These are phyloP conservation scores for Nasonia longicornis DNA, from an alignment of 1,140 invertebrate species.

Conservation along the genomic window DNA sequence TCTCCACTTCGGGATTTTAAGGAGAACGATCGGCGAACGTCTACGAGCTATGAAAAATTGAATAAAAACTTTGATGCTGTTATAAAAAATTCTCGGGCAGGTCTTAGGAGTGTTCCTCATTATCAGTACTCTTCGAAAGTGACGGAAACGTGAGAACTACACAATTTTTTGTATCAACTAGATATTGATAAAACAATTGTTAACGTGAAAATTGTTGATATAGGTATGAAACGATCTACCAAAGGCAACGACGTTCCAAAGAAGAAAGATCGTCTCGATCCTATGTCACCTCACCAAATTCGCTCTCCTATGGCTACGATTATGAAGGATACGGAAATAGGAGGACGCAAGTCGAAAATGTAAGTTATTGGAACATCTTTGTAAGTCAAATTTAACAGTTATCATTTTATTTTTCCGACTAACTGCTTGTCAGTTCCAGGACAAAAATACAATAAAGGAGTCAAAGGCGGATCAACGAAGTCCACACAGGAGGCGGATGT, in stretches of 20 bases:
- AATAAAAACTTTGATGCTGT: conserved; percentile 7
- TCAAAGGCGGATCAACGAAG: neutral
- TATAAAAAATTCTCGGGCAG: neutral
- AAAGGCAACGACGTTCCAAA: conserved; percentile 47
- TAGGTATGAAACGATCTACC: conserved; percentile 54
- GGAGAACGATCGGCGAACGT: conserved; percentile 19
- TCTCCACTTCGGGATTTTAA: neutral
- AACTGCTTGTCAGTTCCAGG: neutral
- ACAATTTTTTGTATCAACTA: neutral
- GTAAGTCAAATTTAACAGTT: neutral
- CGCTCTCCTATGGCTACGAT: conserved; percentile 10
- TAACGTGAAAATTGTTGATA: neutral
- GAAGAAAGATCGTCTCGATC: conserved; percentile 47
- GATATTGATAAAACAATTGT: neutral
- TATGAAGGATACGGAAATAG: conserved; percentile 12
- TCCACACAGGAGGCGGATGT: conserved; percentile 7
- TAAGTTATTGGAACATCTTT: neutral
- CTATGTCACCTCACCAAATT: conserved; percentile 43
- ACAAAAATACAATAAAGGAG: neutral
- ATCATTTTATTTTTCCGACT: neutral
- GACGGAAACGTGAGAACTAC: conserved; percentile 26
- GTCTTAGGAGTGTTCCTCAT: neutral
- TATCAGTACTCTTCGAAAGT: conserved; percentile 11
- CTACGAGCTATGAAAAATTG: conserved; percentile 36
- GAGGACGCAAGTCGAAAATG: neutral